Evolutionary conservation across 1,140 invertebrate species (phyloP).

Genomic region (Pissodes strobi): DNA sequence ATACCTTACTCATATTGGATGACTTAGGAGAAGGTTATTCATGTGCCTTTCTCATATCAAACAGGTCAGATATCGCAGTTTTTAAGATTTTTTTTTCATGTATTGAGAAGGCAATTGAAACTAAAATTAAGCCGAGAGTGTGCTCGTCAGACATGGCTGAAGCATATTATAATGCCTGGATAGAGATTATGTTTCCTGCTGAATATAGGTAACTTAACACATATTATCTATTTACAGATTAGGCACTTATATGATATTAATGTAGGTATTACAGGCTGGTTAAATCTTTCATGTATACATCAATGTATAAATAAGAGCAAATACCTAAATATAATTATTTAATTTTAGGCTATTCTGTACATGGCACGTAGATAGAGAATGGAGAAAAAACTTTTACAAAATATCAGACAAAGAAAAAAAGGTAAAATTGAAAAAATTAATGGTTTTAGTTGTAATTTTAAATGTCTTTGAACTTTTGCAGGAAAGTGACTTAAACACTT

Average conservation of each 20-base stretch:
- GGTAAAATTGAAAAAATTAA: too few species aligned
- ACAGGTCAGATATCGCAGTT: slow-evolving; percentile 7
- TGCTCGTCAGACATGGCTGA: slow-evolving; percentile 34
- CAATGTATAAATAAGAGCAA: slow-evolving; percentile 10
- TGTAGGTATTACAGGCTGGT: neutral
- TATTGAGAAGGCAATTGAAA: slow-evolving; percentile 17
- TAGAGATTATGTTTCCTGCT: slow-evolving; percentile 18
- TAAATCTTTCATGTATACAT: neutral
- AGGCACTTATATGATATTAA: neutral
- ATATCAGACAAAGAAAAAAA: neutral
- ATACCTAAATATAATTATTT: slow-evolving; percentile 1
- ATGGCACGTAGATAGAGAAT: slow-evolving; percentile 27
- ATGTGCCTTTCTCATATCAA: slow-evolving; percentile 5
- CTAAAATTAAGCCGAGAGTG: slow-evolving; percentile 5
- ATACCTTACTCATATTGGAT: slow-evolving; percentile 27
- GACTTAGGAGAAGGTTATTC: slow-evolving; percentile 28
- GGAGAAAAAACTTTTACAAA: slow-evolving; percentile 8
- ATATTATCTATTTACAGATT: too few species aligned
- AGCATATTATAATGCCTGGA: slow-evolving; percentile 35
- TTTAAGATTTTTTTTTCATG: slow-evolving; percentile 23
- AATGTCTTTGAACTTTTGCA: neutral
- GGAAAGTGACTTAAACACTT: neutral
- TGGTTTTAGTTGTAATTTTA: neutral
- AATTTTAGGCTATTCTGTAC: slow-evolving; percentile 17
- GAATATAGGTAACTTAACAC: slow-evolving; percentile 2